These are phyloP conservation scores for Motacilla tschutschensis DNA, from an alignment of 2,113 vertebrate genomes.

Conservation along the genomic window DNA sequence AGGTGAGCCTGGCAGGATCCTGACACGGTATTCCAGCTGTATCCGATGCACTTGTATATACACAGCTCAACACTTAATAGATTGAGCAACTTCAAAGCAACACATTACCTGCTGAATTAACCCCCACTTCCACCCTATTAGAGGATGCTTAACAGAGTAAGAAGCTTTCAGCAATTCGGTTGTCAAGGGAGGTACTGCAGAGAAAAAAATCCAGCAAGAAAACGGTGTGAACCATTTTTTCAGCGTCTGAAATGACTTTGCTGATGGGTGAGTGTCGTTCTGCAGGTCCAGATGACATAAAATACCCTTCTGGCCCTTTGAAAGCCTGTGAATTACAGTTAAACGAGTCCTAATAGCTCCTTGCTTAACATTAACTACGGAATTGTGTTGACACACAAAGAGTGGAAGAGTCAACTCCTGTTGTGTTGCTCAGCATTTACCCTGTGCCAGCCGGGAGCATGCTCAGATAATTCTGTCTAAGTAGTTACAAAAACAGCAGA, in stretches of 20 bases:
- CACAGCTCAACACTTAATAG: background rate
- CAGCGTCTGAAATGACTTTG: background rate
- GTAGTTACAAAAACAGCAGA: conserved; percentile 5
- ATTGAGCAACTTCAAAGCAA: conserved; percentile 3
- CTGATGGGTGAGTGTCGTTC: background rate
- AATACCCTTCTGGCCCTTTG: background rate
- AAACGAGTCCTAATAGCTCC: background rate
- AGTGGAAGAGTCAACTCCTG: background rate
- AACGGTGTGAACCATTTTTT: background rate
- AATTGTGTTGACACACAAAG: background rate
- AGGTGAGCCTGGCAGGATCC: background rate
- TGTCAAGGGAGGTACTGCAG: background rate
- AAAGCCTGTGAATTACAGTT: background rate
- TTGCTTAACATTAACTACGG: background rate
- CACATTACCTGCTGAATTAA: background rate
- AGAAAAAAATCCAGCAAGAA: background rate
- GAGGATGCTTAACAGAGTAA: conserved; percentile 3
- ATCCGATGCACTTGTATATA: background rate
- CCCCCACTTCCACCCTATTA: background rate
- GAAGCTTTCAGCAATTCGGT: background rate
- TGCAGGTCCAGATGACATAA: background rate
- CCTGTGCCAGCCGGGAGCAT: background rate
- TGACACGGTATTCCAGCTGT: background rate
- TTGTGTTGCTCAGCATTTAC: background rate
- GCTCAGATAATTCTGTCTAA: conserved; percentile 35